Conservation (phyloP, 2,797 vertebrate genomes). For the Syngnathus rostellatus region DNA sequence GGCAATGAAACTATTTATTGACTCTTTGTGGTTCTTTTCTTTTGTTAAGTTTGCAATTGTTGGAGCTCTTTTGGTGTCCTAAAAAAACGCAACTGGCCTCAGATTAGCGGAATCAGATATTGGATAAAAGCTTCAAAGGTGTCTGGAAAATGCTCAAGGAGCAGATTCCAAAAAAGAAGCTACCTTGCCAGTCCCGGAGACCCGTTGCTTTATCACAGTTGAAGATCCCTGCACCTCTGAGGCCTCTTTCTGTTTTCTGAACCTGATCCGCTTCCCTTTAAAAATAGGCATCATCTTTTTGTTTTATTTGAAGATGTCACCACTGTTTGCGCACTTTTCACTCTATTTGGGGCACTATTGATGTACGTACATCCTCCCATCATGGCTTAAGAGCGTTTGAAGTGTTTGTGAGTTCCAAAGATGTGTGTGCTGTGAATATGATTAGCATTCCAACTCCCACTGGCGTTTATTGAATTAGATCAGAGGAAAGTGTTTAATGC, state of each 20-base stretch:
- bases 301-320: slow-evolving; percentile 4
- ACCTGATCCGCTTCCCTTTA: slow-evolving; percentile 2
- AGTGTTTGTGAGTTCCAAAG: slow-evolving; percentile 59
- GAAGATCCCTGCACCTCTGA: not conserved
- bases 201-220: not conserved
- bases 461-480: slow-evolving; percentile 66
- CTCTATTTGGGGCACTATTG: not conserved
- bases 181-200: not conserved
- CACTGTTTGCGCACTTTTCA: not conserved
- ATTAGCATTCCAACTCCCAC: slow-evolving; percentile 59
- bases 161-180: no score
- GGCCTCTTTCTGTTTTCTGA: not conserved
- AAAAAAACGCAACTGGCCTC: not conserved
- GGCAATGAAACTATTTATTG: slow-evolving; percentile 5
- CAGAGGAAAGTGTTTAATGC: slow-evolving; percentile 59
- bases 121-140: not conserved
- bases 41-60: not conserved
- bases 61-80: not conserved
- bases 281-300: not conserved
- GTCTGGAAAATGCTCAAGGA: not conserved
- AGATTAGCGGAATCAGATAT: not conserved
- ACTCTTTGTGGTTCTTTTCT: not conserved
- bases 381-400: slow-evolving; percentile 23
- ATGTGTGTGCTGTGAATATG: slow-evolving; percentile 45
- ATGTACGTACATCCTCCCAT: not conserved